A percentile compares a stretch with the other conserved stretches of the same genome.
Evolutionary conservation across 1,140 invertebrate genomes (phyloP).

Genomic region (Drosophila santomea): DNA sequence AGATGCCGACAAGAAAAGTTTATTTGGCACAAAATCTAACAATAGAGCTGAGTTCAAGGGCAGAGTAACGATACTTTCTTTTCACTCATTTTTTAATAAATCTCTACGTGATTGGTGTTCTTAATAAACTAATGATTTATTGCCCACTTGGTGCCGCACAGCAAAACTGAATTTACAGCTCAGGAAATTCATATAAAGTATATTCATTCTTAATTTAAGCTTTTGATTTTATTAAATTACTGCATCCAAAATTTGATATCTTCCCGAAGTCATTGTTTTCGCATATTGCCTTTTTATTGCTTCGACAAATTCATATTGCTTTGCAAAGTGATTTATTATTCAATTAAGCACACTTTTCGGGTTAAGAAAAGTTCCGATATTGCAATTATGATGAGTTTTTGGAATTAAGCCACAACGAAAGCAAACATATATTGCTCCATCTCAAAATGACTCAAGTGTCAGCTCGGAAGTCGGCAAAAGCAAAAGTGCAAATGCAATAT

Average conservation of each 20-base stretch:
- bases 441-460: constrained; percentile 13
- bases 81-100: constrained; percentile 19
- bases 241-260: constrained; percentile 26
- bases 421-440: constrained; percentile 1
- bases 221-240: not conserved
- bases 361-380: not conserved
- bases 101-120: constrained; percentile 22
- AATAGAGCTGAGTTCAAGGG: constrained; percentile 46
- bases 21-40: constrained; percentile 25
- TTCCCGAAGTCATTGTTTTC: constrained; percentile 27
- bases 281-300: not conserved
- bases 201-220: constrained; percentile 1
- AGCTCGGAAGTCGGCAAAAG: constrained; percentile 8
- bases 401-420: constrained; percentile 12
- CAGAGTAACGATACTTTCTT: constrained; percentile 19
- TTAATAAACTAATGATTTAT: constrained; percentile 28
- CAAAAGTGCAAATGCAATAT: constrained; percentile 24
- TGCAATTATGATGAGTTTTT: constrained; percentile 11
- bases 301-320: not conserved
- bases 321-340: constrained; percentile 29
- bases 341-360: not conserved
- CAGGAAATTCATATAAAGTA: constrained; percentile 11
- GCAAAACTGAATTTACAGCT: constrained; percentile 11
- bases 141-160: not conserved
- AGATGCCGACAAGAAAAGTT: constrained; percentile 46